phyloP scores from a whole-genome alignment of 2,113 vertebrate genomes.

The Platichthys stellatus region DNA sequence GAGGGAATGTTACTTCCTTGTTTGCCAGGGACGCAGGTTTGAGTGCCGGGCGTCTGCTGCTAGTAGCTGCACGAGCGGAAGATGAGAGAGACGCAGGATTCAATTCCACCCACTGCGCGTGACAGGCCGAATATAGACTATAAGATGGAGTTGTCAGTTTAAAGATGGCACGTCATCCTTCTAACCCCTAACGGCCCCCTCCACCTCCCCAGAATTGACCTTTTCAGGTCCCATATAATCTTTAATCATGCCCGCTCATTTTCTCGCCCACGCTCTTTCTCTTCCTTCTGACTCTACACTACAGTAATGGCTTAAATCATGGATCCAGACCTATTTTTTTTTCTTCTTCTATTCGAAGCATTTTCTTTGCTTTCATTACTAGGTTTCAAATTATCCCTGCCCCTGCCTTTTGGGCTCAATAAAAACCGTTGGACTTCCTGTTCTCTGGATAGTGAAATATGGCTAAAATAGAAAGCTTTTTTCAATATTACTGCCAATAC shows the following conservation, averaged over 20 bases:
- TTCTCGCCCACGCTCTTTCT: constrained; percentile 48
- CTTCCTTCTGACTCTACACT: constrained; percentile 24
- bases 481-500: constrained; percentile 62
- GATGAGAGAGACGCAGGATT: constrained; percentile 51
- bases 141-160: constrained; percentile 66
- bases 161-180: constrained; percentile 48
- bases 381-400: constrained; percentile 67
- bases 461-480: constrained; percentile 42
- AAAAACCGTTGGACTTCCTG: constrained; percentile 69
- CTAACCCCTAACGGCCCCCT: not conserved
- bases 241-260: constrained; percentile 61
- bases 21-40: constrained; percentile 62
- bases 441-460: constrained; percentile 54
- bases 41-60: constrained; percentile 34
- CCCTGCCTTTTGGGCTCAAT: constrained; percentile 55
- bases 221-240: constrained; percentile 53
- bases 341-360: constrained; percentile 51
- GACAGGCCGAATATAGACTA: constrained; percentile 66
- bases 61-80: constrained; percentile 61
- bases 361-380: constrained; percentile 69
- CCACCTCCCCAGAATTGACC: constrained; percentile 32
- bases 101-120: constrained; percentile 49
- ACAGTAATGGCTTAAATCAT: constrained; percentile 46
- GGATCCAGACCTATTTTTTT: constrained; percentile 33
- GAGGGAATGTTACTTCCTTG: constrained; percentile 52